phyloP scores from a whole-genome alignment of 2,888 invertebrate species.

The Nasonovia ribisnigri region DNA sequence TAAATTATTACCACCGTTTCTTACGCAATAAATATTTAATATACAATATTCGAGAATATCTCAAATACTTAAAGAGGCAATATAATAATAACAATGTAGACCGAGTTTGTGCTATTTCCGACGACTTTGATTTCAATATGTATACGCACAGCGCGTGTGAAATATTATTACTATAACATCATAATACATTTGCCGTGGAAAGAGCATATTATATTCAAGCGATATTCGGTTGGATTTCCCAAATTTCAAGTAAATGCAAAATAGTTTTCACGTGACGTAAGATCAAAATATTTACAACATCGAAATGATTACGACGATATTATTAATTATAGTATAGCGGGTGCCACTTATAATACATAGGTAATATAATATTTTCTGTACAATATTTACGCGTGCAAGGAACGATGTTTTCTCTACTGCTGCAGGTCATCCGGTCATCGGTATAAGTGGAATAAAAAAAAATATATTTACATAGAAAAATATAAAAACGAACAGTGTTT shows the following conservation, averaged over 20 bases:
- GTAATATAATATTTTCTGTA: not conserved
- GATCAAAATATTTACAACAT: not conserved
- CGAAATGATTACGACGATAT: not conserved
- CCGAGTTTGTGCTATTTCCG: not conserved
- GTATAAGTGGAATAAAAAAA: not conserved
- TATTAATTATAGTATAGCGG: no score
- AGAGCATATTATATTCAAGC: not conserved
- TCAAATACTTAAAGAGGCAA: not conserved
- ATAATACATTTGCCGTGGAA: not conserved
- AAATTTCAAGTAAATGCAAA: not conserved
- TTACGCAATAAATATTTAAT: not conserved
- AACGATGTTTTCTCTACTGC: not conserved
- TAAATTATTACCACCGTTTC: not conserved
- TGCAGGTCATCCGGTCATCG: not conserved
- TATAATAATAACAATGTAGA: not conserved
- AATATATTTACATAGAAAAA: not conserved
- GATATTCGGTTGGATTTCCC: not conserved
- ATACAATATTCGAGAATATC: not conserved
- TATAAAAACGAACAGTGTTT: conserved; percentile 29
- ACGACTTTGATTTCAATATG: not conserved
- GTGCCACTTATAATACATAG: no score
- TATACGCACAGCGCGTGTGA: no score
- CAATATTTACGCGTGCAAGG: not conserved
- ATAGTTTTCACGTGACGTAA: not conserved
- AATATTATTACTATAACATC: no score